Conservation (phyloP, 2,113 vertebrate species). For the Halcyon senegalensis region DNA sequence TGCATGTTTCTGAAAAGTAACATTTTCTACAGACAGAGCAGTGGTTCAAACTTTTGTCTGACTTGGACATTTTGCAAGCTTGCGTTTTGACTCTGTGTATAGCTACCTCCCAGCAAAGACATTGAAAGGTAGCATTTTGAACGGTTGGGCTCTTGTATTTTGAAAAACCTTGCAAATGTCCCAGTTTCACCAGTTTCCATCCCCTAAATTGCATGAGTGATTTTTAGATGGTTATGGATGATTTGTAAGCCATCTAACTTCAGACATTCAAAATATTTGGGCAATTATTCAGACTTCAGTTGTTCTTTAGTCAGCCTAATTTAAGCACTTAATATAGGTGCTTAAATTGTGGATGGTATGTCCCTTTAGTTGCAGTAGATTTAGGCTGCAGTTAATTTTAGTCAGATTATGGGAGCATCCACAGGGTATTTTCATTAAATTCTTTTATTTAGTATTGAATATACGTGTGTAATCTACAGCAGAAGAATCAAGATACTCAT, state of each 20-base stretch:
- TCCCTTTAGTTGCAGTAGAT: not conserved
- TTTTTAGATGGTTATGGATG: not conserved
- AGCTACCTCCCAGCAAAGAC: not conserved
- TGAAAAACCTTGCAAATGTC: not conserved
- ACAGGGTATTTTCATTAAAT: not conserved
- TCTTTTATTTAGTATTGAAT: not conserved
- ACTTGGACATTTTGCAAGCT: not conserved
- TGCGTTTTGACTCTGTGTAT: not conserved
- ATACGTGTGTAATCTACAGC: not conserved
- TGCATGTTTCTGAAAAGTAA: not conserved
- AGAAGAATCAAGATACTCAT: not conserved
- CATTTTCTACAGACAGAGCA: not conserved
- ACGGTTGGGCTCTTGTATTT: not conserved
- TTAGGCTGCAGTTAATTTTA: not conserved
- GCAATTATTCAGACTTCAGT: not conserved
- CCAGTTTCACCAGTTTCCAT: not conserved
- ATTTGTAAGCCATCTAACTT: not conserved
- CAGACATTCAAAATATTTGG: not conserved
- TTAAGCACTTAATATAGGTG: not conserved
- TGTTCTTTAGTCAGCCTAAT: not conserved
- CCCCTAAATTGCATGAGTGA: not conserved
- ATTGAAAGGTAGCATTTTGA: not conserved
- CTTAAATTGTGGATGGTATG: not conserved
- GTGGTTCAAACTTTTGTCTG: not conserved
- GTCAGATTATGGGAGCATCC: not conserved